A percentile compares a stretch with the other conserved stretches of the same genome.
These are phyloP conservation scores for Drosophila koepferae DNA, from an alignment of 2,888 invertebrate species.

Conservation along the genomic window DNA sequence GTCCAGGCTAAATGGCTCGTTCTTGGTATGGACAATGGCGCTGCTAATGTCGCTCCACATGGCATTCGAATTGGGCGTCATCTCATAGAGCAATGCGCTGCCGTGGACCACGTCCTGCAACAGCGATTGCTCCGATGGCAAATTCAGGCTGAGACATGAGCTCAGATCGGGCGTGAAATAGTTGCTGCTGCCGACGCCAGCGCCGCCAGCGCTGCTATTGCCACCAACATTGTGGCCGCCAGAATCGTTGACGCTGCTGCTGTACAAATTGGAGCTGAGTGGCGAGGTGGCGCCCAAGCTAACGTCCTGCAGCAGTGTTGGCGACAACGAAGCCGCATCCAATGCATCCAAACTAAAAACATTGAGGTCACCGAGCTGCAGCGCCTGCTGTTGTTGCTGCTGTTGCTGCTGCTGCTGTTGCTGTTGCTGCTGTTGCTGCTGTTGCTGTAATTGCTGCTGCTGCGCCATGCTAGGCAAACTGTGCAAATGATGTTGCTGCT, in stretches of 20 bases:
- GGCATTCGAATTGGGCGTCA: slow-evolving; percentile 82
- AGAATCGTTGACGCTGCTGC: slow-evolving; percentile 55
- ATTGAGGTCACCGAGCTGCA: slow-evolving; percentile 82
- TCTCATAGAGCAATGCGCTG: slow-evolving; percentile 75
- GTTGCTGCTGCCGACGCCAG: slow-evolving; percentile 31
- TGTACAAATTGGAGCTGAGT: slow-evolving; percentile 66
- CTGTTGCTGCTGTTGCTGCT: slow-evolving; percentile 70
- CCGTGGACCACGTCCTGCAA: slow-evolving; percentile 53
- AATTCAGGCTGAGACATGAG: slow-evolving; percentile 60
- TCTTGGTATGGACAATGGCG: slow-evolving; percentile 85
- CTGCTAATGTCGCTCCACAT: slow-evolving; percentile 85
- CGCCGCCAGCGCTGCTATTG: slow-evolving; percentile 39
- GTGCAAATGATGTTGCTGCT: slow-evolving; percentile 63
- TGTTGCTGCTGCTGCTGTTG: slow-evolving; percentile 58
- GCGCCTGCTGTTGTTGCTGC: slow-evolving; percentile 55
- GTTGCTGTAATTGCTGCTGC: slow-evolving; percentile 61
- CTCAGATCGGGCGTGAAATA: slow-evolving; percentile 74
- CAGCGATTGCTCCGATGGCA: slow-evolving; percentile 57
- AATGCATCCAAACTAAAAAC: slow-evolving; percentile 84
- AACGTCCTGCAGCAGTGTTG: slow-evolving; percentile 84
- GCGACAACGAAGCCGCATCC: slow-evolving; percentile 84
- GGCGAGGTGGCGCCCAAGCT: slow-evolving; percentile 82
- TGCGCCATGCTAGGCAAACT: slow-evolving; percentile 78
- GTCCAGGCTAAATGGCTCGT: slow-evolving; percentile 91
- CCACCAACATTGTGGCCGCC: slow-evolving; percentile 18